These are phyloP conservation scores for Zosterops japonicus DNA, from an alignment of 2,113 vertebrate genomes.

Conservation along the genomic window DNA sequence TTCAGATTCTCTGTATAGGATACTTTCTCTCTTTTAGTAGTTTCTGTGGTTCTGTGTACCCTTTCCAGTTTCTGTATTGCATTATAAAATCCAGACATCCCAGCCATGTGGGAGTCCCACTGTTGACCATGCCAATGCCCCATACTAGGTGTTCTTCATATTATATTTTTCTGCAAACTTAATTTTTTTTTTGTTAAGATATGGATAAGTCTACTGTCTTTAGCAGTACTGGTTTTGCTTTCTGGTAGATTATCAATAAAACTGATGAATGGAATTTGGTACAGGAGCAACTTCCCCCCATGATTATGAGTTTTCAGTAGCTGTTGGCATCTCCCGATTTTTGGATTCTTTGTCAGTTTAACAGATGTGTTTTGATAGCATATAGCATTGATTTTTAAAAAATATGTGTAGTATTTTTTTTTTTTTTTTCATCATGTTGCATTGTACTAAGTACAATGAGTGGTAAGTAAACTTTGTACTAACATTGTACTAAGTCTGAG, in stretches of 20 bases:
- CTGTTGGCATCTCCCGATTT: neutral
- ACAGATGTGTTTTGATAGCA: neutral
- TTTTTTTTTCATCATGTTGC: neutral
- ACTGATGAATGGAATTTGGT: neutral
- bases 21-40: neutral
- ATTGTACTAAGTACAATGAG: neutral
- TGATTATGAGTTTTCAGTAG: neutral
- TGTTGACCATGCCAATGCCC: neutral
- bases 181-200: neutral
- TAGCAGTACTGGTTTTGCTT: neutral
- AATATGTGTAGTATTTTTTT: neutral
- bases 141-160: neutral
- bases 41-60: neutral
- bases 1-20: neutral
- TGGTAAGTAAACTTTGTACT: neutral
- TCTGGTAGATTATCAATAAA: neutral
- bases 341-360: neutral
- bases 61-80: neutral
- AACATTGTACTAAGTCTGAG: neutral
- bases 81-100: neutral
- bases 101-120: fast-evolving
- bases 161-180: neutral
- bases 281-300: neutral
- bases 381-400: neutral
- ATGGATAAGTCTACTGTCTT: neutral